Evolutionary conservation across 1,140 invertebrate species (phyloP).

Genomic region (Apocrypta bakeri): DNA sequence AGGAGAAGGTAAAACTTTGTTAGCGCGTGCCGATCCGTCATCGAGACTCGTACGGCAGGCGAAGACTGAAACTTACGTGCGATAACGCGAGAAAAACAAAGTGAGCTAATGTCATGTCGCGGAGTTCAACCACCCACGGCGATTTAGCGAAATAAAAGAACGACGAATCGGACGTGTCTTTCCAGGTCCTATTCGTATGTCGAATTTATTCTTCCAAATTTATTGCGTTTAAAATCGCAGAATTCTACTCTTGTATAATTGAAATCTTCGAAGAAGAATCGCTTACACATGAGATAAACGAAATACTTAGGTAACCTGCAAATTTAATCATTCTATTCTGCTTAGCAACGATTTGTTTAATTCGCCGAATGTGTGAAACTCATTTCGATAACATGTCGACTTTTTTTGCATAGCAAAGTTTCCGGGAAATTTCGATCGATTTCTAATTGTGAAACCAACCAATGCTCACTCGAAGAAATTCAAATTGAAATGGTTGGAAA

Average conservation of each 20-base stretch:
- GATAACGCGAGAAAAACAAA: constrained; percentile 38
- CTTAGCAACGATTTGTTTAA: too few relatives aligned
- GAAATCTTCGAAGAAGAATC: too few relatives aligned
- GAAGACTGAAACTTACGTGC: constrained; percentile 27
- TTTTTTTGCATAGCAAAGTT: too few relatives aligned
- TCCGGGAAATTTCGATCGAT: too few relatives aligned
- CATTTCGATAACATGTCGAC: too few relatives aligned
- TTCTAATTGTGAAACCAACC: too few relatives aligned
- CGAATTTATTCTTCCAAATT: too few relatives aligned
- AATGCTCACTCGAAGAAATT: neutral
- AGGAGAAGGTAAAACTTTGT: constrained; percentile 36
- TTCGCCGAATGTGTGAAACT: too few relatives aligned
- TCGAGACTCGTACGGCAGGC: constrained; percentile 10
- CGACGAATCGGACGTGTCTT: neutral
- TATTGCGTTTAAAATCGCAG: too few relatives aligned
- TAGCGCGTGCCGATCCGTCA: constrained; percentile 47
- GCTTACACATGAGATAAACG: too few relatives aligned
- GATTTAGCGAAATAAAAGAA: constrained; percentile 47
- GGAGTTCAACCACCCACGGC: constrained; percentile 44
- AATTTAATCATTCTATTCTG: neutral
- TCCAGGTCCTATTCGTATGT: neutral
- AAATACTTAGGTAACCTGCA: neutral
- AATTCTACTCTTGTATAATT: too few relatives aligned
- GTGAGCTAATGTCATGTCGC: constrained; percentile 12
- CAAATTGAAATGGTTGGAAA: neutral